Base-by-base conservation (phyloP, 92 coral and sea anemone genomes). In the Metridium senile region DNA sequence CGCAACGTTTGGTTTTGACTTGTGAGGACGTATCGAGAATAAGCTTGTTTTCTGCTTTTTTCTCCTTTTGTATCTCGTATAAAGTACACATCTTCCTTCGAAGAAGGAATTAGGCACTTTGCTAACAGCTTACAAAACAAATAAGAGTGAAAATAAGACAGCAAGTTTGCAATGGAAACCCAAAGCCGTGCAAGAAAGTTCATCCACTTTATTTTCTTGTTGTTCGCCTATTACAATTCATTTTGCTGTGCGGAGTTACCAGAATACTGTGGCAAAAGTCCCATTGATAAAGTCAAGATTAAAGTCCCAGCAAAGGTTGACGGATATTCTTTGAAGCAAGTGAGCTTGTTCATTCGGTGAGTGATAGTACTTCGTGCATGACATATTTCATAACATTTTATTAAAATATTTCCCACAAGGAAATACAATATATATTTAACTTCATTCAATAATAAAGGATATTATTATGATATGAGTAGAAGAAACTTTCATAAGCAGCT, bases 301-400 rank as follows among this genome's bases (percentile, higher is more conserved):
- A 78, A 82, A 25, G 78, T 51, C 16, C 82, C 81, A 30, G 49
- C 72, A 34, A 81, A 88, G 20, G 65, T 85, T 39, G 81, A 89
- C 16, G 85, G 76, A 30, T 88, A 76, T 74, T 32, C 70, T 0
- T 81, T 91, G 35, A 91, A 91, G 22, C 97, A 91, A 85, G 93
- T 72, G 57, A 87, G 82, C 20, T 86, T 91, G 0, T 74, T 89
- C 0, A 88, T 82, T 0, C 85, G 97, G 97, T 91, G 49, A 20
- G 56, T 53, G 10, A 54, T n/a, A 10, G 23, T 10, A 20, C 61
- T 3, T 54, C 61, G 61, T 3, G 13, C 13, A 9, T 54, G 13
- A 10, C 61, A 54, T 3, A 20, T 2, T 54, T 10, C 7, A 7
- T 45, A 16, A 7, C 51, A 16, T 45, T 45, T 45, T 45, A 45